phyloP scores from a whole-genome alignment of 2,113 vertebrate species.

The Trogon surrucura region DNA sequence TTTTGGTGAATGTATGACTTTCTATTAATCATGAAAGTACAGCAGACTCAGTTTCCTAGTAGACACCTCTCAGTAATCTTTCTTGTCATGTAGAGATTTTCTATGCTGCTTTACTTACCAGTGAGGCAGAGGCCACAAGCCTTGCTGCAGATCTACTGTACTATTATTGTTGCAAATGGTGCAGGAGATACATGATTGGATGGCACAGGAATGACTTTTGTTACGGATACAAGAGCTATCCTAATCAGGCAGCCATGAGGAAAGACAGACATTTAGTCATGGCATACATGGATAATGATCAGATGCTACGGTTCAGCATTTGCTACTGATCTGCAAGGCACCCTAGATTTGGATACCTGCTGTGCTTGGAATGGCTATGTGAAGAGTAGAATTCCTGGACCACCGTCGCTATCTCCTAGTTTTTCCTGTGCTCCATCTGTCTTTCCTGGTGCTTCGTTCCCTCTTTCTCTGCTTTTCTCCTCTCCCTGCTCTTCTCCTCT shows the following conservation, averaged over 20 bases:
- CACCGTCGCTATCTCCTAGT: neutral
- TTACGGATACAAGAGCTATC: neutral
- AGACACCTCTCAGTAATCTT: too few species aligned
- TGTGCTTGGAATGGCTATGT: neutral
- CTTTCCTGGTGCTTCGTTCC: neutral
- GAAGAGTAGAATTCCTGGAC: neutral
- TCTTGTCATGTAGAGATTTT: too few species aligned
- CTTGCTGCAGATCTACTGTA: neutral
- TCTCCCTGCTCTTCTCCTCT: neutral
- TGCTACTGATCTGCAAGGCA: neutral
- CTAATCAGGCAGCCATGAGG: neutral
- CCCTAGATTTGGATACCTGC: neutral
- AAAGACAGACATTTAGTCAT: neutral
- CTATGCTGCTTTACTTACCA: neutral
- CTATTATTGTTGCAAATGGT: neutral
- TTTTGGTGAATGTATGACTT: neutral
- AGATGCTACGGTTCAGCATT: fast-evolving
- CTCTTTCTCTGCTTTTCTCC: neutral
- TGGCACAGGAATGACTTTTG: neutral
- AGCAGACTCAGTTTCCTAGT: too few species aligned
- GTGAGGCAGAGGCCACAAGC: neutral
- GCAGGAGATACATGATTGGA: neutral
- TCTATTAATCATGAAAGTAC: neutral
- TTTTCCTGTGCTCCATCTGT: neutral
- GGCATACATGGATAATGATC: neutral